Conservation (phyloP, 2,888 invertebrate species). For the Aspidiotus destructor region DNA sequence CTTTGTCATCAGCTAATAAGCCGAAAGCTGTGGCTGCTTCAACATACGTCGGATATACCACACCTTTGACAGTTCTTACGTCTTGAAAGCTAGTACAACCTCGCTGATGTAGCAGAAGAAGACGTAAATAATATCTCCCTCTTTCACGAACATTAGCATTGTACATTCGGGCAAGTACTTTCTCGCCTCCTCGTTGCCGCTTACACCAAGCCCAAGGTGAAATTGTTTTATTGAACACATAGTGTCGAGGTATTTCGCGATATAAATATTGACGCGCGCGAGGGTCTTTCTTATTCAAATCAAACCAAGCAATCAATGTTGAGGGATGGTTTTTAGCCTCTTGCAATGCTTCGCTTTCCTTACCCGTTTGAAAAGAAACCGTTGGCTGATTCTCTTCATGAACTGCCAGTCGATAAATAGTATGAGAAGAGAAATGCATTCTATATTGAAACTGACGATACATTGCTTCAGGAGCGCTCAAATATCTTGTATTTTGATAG, state of each 20-base stretch:
- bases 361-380: background rate
- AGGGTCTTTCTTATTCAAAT: slow-evolving; percentile 12
- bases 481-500: background rate
- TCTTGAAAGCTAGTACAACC: background rate
- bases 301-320: slow-evolving; percentile 30
- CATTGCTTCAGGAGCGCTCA: background rate
- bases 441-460: background rate
- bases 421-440: background rate
- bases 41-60: background rate
- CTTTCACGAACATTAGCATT: background rate
- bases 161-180: background rate
- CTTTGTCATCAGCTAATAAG: background rate
- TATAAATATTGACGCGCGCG: slow-evolving; percentile 16
- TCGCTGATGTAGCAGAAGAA: background rate
- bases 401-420: background rate
- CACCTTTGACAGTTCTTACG: background rate
- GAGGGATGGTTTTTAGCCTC: background rate
- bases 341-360: background rate
- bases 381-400: background rate
- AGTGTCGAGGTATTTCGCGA: slow-evolving; percentile 26
- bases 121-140: background rate
- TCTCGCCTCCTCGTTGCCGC: no score
- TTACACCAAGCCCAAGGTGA: no score
- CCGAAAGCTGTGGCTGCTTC: background rate
- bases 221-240: slow-evolving; percentile 1